Percentiles rank a stretch among this genome's conserved stretches.
Conservation (phyloP, 2,888 invertebrate species). For the Heliconius ismenius region DNA sequence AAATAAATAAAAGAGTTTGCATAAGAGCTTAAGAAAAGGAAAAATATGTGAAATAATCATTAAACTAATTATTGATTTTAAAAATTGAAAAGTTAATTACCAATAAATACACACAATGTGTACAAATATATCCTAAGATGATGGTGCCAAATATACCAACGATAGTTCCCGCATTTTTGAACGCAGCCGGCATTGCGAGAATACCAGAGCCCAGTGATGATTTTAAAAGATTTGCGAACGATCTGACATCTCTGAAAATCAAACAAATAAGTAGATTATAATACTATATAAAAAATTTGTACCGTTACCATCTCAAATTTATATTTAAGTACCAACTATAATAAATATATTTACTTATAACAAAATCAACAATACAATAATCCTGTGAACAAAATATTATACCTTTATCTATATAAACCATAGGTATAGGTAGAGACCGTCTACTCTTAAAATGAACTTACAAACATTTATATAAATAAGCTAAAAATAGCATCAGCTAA, state of each 20-base stretch:
- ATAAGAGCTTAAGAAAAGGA: not conserved
- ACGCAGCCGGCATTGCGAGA: slow-evolving; percentile 94
- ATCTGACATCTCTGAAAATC: slow-evolving; percentile 87
- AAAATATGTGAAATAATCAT: not conserved
- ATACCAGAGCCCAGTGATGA: slow-evolving; percentile 97
- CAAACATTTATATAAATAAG: too few species aligned
- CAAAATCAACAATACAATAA: too few species aligned
- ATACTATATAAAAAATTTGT: too few species aligned
- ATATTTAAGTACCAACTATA: too few species aligned
- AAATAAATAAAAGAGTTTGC: not conserved
- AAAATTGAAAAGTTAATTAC: slow-evolving; percentile 79
- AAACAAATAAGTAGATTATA: slow-evolving; percentile 54
- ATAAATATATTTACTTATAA: too few species aligned
- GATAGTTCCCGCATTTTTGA: slow-evolving; percentile 91
- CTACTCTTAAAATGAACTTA: too few species aligned
- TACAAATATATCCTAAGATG: slow-evolving; percentile 92
- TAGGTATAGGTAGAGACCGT: too few species aligned
- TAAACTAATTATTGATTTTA: not conserved
- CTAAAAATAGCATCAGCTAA: too few species aligned
- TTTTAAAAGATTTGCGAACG: slow-evolving; percentile 95
- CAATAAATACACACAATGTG: slow-evolving; percentile 96
- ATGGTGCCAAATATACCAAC: slow-evolving; percentile 91
- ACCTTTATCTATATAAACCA: too few species aligned
- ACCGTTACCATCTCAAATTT: too few species aligned
- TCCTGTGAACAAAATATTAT: too few species aligned